Conservation (phyloP, 2,113 vertebrate species). For the Forbesichthys papilliferus region DNA sequence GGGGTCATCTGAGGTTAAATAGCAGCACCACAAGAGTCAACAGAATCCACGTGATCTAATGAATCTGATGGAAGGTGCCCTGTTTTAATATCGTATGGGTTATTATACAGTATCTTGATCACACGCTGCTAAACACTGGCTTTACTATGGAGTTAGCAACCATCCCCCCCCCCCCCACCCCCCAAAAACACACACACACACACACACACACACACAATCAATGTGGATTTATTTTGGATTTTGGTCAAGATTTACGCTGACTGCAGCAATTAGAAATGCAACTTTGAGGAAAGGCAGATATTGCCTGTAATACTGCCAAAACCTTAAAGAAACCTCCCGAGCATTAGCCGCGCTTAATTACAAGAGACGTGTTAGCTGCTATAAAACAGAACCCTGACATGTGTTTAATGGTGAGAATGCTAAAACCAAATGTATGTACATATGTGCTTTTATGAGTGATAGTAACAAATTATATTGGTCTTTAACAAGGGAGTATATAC, state of each 20-base stretch:
- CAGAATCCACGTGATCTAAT: neutral
- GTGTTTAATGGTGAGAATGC: neutral
- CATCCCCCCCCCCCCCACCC: no score
- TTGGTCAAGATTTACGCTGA: neutral
- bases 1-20: conserved; percentile 14
- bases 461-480: neutral
- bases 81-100: no score
- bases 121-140: neutral
- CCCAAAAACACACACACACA: no score
- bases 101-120: neutral
- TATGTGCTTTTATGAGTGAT: neutral
- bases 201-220: neutral
- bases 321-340: neutral
- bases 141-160: no score
- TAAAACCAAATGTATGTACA: neutral
- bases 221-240: neutral
- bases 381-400: neutral
- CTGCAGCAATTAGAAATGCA: neutral
- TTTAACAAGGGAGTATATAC: neutral
- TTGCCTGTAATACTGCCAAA: conserved; percentile 5
- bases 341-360: neutral
- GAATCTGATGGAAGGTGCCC: neutral
- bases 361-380: conserved; percentile 2
- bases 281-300: conserved; percentile 14
- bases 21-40: conserved; percentile 18